These are phyloP conservation scores for Drosophila lini DNA, from an alignment of 1,140 invertebrate species.

Conservation along the genomic window DNA sequence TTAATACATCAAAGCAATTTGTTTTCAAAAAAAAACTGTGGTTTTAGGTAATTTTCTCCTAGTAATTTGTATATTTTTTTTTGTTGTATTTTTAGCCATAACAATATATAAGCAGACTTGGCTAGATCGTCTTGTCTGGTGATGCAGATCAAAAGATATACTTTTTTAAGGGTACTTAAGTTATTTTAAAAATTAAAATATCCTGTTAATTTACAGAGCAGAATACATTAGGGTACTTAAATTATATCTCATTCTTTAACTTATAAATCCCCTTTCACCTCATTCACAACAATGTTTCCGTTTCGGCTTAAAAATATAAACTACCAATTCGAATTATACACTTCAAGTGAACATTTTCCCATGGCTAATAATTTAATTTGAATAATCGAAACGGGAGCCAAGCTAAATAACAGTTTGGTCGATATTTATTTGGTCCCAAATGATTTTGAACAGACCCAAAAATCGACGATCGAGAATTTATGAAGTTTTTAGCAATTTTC, in stretches of 20 bases:
- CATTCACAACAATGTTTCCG: conserved; percentile 16
- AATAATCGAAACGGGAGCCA: conserved; percentile 22
- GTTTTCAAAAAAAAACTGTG: too few relatives aligned
- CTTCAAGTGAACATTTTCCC: not conserved
- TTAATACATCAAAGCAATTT: conserved; percentile 8
- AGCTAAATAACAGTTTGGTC: conserved; percentile 25
- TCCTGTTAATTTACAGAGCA: not conserved
- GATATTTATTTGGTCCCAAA: conserved; percentile 73
- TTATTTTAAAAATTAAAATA: not conserved
- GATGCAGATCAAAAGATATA: not conserved
- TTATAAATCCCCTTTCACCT: not conserved
- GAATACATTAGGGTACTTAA: too few relatives aligned
- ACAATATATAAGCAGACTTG: not conserved
- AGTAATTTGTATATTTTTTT: not conserved
- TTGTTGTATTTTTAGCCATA: too few relatives aligned
- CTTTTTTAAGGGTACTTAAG: not conserved
- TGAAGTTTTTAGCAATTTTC: conserved; percentile 36
- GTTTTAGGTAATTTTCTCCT: too few relatives aligned
- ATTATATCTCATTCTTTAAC: not conserved
- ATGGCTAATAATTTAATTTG: conserved; percentile 29
- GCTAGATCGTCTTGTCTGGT: not conserved
- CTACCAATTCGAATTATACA: conserved; percentile 25
- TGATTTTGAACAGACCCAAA: conserved; percentile 68
- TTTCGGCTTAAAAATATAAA: conserved; percentile 17
- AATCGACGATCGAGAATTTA: conserved; percentile 21